A percentile compares a stretch with the other conserved stretches of the same genome.
Evolutionary conservation across 2,888 invertebrate genomes (phyloP).

Genomic region (Apodemia zela): DNA sequence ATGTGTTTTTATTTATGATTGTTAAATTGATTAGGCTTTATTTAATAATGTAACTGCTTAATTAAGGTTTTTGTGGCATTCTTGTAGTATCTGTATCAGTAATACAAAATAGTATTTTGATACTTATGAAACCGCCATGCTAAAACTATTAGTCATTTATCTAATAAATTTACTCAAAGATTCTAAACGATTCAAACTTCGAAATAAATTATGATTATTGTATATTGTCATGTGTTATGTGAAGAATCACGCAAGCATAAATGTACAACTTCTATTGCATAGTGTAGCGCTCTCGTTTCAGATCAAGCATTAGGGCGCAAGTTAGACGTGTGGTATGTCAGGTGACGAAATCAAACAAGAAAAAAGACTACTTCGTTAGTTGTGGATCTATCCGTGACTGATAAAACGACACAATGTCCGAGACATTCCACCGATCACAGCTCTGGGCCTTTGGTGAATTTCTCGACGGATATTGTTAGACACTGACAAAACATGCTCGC

Average conservation of each 20-base stretch:
- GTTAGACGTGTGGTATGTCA: constrained; percentile 2
- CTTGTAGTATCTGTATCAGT: too few relatives aligned
- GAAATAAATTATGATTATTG: background rate
- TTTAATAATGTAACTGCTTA: too few relatives aligned
- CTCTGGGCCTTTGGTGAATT: constrained; percentile 1
- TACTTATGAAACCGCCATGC: too few relatives aligned
- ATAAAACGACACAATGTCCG: background rate
- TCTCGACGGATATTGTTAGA: constrained; percentile 47
- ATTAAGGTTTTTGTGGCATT: too few relatives aligned
- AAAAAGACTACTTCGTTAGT: constrained; percentile 5
- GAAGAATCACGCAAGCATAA: background rate
- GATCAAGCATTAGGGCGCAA: constrained; percentile 1
- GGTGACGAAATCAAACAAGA: constrained; percentile 13
- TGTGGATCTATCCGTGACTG: background rate
- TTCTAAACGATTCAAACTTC: background rate
- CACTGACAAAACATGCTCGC: constrained; percentile 70
- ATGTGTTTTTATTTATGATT: too few relatives aligned
- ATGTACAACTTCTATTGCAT: background rate
- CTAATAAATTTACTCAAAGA: too few relatives aligned
- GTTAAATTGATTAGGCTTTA: too few relatives aligned
- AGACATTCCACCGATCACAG: constrained; percentile 2
- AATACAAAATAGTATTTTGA: too few relatives aligned
- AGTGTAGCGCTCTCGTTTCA: background rate
- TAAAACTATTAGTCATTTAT: too few relatives aligned
- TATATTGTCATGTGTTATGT: background rate